A percentile compares a stretch with the other conserved stretches of the same genome.
phyloP scores from a whole-genome alignment of 2,113 vertebrate genomes.

The Crotalus tigris region DNA sequence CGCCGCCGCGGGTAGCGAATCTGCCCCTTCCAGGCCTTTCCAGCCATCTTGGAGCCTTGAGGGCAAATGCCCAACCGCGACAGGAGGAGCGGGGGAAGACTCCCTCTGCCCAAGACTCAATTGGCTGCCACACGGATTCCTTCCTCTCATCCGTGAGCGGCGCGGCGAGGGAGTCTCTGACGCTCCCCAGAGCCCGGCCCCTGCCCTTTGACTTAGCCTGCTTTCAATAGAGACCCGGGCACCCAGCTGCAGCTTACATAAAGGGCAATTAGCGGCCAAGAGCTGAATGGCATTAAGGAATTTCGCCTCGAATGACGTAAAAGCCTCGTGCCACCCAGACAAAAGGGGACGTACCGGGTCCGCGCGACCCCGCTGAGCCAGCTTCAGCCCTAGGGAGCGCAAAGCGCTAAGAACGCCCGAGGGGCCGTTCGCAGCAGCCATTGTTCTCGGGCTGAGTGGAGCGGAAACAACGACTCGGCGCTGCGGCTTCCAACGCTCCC shows the following conservation, averaged over 20 bases:
- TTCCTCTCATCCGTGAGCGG: neutral
- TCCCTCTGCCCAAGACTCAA: neutral
- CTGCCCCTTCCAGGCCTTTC: neutral
- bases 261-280: neutral
- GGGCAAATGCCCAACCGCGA: neutral
- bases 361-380: neutral
- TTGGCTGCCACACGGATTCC: neutral
- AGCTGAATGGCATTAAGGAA: neutral
- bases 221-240: neutral
- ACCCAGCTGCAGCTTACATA: neutral
- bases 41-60: neutral
- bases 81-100: neutral
- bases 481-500: neutral
- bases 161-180: neutral
- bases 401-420: neutral
- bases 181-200: neutral
- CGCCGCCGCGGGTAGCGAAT: neutral
- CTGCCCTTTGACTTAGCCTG: neutral
- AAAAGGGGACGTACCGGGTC: neutral
- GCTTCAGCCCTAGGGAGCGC: neutral
- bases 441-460: neutral
- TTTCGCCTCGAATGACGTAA: neutral
- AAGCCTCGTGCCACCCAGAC: neutral
- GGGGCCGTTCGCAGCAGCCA: neutral
- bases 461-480: neutral